Conservation (phyloP, 1,140 invertebrate genomes). For the Drosophila malerkotliana region DNA sequence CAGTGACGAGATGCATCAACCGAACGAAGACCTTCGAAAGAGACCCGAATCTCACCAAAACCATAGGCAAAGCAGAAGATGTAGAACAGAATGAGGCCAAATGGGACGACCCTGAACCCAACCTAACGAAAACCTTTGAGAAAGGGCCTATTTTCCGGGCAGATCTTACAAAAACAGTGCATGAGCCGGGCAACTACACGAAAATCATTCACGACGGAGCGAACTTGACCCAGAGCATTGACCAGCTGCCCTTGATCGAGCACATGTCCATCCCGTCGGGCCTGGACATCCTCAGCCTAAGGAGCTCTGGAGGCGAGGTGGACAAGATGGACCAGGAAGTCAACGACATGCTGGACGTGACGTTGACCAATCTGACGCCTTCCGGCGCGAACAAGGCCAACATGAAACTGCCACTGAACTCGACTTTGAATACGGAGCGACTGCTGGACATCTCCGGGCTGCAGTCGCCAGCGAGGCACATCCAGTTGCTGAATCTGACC, state of each 20-base stretch:
- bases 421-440: slow-evolving; percentile 72
- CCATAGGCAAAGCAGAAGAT: slow-evolving; percentile 2
- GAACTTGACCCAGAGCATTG: slow-evolving; percentile 59
- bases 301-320: background rate
- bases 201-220: slow-evolving; percentile 36
- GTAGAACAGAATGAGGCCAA: background rate
- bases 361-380: slow-evolving; percentile 66
- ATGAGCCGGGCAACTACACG: slow-evolving; percentile 23
- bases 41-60: slow-evolving; percentile 15
- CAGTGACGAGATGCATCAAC: slow-evolving; percentile 1
- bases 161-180: slow-evolving; percentile 33
- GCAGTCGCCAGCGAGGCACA: slow-evolving; percentile 58
- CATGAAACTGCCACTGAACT: slow-evolving; percentile 79
- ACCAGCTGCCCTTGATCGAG: slow-evolving; percentile 70
- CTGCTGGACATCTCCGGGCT: slow-evolving; percentile 60
- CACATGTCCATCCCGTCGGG: slow-evolving; percentile 74
- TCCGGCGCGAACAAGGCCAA: slow-evolving; percentile 37
- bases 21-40: slow-evolving; percentile 12
- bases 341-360: slow-evolving; percentile 59
- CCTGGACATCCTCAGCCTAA: slow-evolving; percentile 34
- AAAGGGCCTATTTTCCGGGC: slow-evolving; percentile 8
- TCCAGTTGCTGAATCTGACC: slow-evolving; percentile 68
- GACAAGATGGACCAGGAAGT: slow-evolving; percentile 18
- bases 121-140: slow-evolving; percentile 24
- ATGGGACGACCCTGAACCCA: slow-evolving; percentile 1